phyloP scores from a whole-genome alignment of 92 coral and sea anemone species.

The Zoanthus gigantus region DNA sequence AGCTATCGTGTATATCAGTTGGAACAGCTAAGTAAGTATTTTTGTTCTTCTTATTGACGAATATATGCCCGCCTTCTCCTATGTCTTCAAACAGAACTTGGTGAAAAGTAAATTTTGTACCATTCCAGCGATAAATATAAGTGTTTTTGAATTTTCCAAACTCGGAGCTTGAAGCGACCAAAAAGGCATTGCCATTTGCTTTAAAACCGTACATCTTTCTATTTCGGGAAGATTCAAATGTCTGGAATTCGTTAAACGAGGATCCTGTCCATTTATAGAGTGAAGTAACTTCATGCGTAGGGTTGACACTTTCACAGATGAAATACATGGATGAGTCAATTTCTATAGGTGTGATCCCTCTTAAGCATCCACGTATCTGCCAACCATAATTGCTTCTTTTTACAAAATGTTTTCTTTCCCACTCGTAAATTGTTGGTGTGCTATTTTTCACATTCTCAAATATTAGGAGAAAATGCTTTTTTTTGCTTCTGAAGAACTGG shows the following conservation, averaged over 20 bases:
- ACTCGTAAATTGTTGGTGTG: background rate
- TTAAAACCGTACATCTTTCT: background rate
- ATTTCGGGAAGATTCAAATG: background rate
- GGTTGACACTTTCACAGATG: background rate
- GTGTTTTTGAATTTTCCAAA: background rate
- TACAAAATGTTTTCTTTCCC: background rate
- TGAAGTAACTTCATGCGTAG: background rate
- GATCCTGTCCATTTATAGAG: slow-evolving; percentile 12
- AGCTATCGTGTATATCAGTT: background rate
- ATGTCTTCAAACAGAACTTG: background rate
- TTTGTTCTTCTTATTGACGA: background rate
- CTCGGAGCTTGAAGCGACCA: background rate
- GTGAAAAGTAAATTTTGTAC: slow-evolving; percentile 1
- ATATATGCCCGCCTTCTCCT: background rate
- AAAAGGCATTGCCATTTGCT: slow-evolving; percentile 14
- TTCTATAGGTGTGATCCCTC: background rate
- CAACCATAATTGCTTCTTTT: background rate
- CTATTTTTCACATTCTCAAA: background rate
- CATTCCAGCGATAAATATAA: slow-evolving; percentile 20
- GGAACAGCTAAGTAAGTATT: slow-evolving; percentile 1
- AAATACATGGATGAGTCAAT: slow-evolving; percentile 17
- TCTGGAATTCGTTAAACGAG: background rate
- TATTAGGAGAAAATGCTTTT: background rate
- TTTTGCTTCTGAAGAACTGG: background rate
- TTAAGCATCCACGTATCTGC: background rate